Evolutionary conservation across 1,140 invertebrate genomes (phyloP), one percentile per base, ranked within the genome.

Genomic region (Aphis gossypii): DNA sequence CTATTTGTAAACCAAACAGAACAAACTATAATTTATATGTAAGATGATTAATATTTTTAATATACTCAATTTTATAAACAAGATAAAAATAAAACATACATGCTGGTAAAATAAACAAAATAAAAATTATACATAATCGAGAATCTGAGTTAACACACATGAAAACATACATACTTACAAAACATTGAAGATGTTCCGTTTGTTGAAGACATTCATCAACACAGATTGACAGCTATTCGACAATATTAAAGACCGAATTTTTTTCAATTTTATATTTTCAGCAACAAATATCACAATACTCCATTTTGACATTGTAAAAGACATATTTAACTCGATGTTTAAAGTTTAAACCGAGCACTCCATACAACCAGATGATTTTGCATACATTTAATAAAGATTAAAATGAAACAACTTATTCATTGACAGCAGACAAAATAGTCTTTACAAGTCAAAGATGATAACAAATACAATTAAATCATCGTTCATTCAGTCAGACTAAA

Each of bases 91-190:
- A 90, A 90, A 68, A 68, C 56, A 68, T 44, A 44, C 89, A 90
- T 90, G 89, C 89, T 68, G 38, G 54, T 44, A 90, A 68, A 54
- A 90, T 90, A 60, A 90, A 90, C 54, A 68, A 90, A 90, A 60
- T 14, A 90, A 90, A 68, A 89, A 90, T 44, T 90, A 90, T 90
- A 90, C 89, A 44, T 68, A 60, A 60, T 23, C 30, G 87, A 88
- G 48, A 51, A 38, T n/a, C 23, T 30, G 88, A 46, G 25, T 60
- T 44, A 90, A 56, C 48, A 38, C 87, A 89, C 48, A 54, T 89
- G 87, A 54, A 89, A 90, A 90, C 89, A 90, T 90, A 90, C 89
- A 90, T 90, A 90, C 89, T 90, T 90, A 90, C 89, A 90, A 90
- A 90, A 90, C 56, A 90, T 90, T 68, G 89, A 38, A 90, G 89